phyloP scores from a whole-genome alignment of 2,888 invertebrate genomes.

The Pristionchus fissidentatus region DNA sequence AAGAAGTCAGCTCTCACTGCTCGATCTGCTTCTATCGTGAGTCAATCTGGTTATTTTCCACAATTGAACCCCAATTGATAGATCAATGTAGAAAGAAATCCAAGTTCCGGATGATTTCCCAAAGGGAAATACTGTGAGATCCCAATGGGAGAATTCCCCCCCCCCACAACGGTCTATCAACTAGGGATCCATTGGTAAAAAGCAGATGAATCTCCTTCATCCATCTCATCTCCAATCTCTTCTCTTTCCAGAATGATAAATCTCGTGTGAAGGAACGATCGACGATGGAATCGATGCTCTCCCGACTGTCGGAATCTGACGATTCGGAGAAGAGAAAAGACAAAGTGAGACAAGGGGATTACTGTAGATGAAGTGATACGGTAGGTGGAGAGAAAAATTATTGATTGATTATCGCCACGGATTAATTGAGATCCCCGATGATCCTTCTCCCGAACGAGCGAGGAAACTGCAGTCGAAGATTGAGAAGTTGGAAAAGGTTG shows the following conservation, averaged over 20 bases:
- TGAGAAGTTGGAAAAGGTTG: constrained; percentile 19
- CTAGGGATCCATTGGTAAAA: too few species aligned
- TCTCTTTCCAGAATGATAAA: not conserved
- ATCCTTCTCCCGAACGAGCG: constrained; percentile 15
- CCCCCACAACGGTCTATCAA: too few species aligned
- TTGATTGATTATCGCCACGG: not conserved
- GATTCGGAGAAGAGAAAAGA: constrained; percentile 33
- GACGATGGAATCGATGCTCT: not conserved
- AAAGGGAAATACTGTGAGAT: too few species aligned
- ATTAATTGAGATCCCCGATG: constrained; percentile 18
- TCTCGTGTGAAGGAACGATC: constrained; percentile 21
- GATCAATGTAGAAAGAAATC: too few species aligned
- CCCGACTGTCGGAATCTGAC: not conserved
- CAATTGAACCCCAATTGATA: too few species aligned
- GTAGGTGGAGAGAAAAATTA: not conserved
- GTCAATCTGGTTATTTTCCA: not conserved
- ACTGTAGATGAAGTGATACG: not conserved
- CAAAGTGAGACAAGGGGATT: not conserved
- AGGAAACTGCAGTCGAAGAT: constrained; percentile 27
- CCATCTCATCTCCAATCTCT: too few species aligned
- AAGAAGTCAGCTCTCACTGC: constrained; percentile 9
- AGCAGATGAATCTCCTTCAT: too few species aligned
- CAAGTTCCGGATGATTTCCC: too few species aligned
- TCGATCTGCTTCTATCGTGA: not conserved
- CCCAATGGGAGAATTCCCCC: too few species aligned